Base-by-base conservation (phyloP, 2,797 vertebrate genomes). In the Pogoniulus pusillus region DNA sequence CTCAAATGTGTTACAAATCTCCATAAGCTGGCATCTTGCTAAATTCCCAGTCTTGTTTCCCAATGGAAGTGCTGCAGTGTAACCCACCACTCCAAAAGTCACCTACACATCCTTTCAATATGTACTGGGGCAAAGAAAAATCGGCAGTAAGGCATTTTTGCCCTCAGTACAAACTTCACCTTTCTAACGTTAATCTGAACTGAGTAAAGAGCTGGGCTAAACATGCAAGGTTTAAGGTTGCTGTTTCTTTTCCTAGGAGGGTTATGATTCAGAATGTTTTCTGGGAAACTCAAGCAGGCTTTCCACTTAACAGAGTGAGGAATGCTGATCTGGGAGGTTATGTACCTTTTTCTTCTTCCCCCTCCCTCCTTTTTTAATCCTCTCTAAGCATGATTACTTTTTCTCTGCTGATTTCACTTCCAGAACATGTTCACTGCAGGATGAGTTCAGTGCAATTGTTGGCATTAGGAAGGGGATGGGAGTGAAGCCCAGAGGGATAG, bases 351-450 rank as follows among this genome's bases (percentile, higher is more conserved):
- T 15, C n/a, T 26, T 41, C 16, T 10, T 8, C 4, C 4, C 4
- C 8, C 5, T 13, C 4, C 4, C 8, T 6, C 12, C 4, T 9
- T 34, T 74, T 57, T n/a, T 30, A 7, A 24, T 23, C 1, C 16
- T 9, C 5, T 9, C 20, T 3, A 14, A 70, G 15, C 10, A 20
- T 30, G 62, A 68, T 68, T 57, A 27, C 7, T 30, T 93, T 64
- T 91, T 55, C 41, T 85, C 41, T 82, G 20, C 43, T 76, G 43
- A 32, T 88, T 79, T 82, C 83, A 73, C 49, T 90, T 69, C 69
- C 78, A 82, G 72, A 93, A 91, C 65, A 65, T 62, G 75, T 69
- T 91, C 68, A 64, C 3, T 77, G 34, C 27, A 87, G 55, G 55
- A 74, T 39, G 51, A 80, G 24, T 47, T 37, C 13, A 69, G 37